Conservation (phyloP, 2,113 vertebrate genomes). For the Promerops cafer region DNA sequence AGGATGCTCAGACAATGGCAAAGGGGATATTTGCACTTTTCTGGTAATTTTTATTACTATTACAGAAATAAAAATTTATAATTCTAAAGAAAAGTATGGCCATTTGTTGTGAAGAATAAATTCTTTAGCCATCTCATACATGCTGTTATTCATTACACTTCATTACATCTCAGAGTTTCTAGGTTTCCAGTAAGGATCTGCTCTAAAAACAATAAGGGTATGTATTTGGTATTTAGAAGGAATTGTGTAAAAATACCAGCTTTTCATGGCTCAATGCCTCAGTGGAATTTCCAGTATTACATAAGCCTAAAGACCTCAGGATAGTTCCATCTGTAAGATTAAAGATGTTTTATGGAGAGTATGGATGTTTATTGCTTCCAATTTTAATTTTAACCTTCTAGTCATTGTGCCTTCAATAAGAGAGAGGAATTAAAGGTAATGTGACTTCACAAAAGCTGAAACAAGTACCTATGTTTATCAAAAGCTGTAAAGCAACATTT, state of each 20-base stretch:
- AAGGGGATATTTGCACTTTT: neutral
- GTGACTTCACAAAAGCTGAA: neutral
- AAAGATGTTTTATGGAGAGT: neutral
- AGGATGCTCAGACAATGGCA: neutral
- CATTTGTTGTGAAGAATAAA: constrained; percentile 1
- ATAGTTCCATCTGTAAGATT: neutral
- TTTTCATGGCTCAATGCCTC: neutral
- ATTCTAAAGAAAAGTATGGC: neutral
- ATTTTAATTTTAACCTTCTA: neutral
- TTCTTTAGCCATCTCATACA: neutral
- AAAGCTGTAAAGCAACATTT: neutral
- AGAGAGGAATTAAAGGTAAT: neutral
- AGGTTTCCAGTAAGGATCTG: neutral
- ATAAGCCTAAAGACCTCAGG: neutral
- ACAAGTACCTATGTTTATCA: neutral
- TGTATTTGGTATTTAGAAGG: neutral
- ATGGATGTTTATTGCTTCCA: neutral
- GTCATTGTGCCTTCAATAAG: neutral
- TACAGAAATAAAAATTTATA: neutral
- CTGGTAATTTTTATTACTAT: neutral
- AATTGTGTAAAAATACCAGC: neutral
- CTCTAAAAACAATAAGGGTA: neutral
- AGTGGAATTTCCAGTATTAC: neutral
- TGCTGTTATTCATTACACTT: neutral
- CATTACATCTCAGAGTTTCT: neutral